Base-by-base conservation (phyloP, 2,113 vertebrate species). In the Pygoscelis adeliae region DNA sequence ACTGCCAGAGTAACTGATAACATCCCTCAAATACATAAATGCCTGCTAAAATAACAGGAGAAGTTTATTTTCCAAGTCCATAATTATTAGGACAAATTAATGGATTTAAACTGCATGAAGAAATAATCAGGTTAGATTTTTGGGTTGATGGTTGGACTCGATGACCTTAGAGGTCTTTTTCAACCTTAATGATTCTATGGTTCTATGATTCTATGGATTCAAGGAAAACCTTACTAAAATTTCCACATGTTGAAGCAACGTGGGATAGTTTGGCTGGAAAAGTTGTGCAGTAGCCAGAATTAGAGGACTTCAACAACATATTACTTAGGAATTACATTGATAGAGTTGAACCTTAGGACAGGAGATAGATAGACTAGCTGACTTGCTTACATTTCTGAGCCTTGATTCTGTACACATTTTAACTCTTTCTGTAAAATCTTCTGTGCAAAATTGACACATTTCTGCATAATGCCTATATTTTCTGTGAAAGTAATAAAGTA, bases 361-460 rank as follows among this genome's bases (percentile, higher is more conserved):
- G 0, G 2, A 42, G 10, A 34, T 5, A 22, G 8, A 22, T 3
- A 52, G 5, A 42, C 20, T 15, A 61, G 8, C 6, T 62, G 30
- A 66, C 15, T 25, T 85, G 9, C 8, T 59, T 62, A 15, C 4
- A 46, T 36, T 79, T 87, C 13, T 87, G 18, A 70, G 7, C 15
- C 18, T 56, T 61, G 10, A 14, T 49, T 84, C 6, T 53, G 12
- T 27, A 61, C 1, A 10, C 1, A 25, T 71, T 74, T 34, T 53
- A 49, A 74, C 1, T 26, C 4, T 27, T 62, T 10, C 18, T 53
- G 7, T 10, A 47, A 73, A 26, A 4, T 29, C 30, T 50, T 50
- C 8, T 76, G 3, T 52, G 6, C 5, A 55, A 46, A 70, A 38
- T 13, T 20, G 4, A 59, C 20, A 36, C 4, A 49, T 34, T 83